These are phyloP conservation scores for Venturia canescens DNA, from an alignment of 1,140 invertebrate genomes.

Conservation along the genomic window DNA sequence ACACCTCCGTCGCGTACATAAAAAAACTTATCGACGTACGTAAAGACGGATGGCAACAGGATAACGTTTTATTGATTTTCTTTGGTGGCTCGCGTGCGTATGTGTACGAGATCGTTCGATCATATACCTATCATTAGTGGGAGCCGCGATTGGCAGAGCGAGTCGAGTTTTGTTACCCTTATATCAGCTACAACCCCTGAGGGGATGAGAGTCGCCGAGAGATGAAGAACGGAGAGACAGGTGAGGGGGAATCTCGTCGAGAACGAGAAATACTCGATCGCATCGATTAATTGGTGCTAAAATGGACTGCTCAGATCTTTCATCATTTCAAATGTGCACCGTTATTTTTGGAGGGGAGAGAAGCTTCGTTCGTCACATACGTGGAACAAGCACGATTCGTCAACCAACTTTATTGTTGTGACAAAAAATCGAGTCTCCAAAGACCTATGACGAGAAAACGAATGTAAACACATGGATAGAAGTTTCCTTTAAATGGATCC, in stretches of 20 bases:
- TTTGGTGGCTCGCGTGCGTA: neutral
- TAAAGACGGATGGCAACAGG: conserved; percentile 21
- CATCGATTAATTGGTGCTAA: neutral
- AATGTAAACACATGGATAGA: no score
- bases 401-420: no score
- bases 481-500: no score
- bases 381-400: no score
- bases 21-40: neutral
- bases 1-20: neutral
- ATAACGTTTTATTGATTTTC: conserved; percentile 41
- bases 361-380: no score
- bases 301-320: neutral
- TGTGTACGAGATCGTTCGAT: conserved; percentile 26
- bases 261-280: conserved; percentile 42
- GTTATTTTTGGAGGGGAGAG: no score
- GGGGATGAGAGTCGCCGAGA: neutral
- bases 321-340: no score
- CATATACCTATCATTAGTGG: conserved; percentile 41
- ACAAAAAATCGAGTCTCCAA: no score
- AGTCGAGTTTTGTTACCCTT: conserved; percentile 42
- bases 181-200: conserved; percentile 17
- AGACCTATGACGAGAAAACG: no score
- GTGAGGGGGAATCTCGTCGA: conserved; percentile 1
- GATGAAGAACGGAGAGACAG: conserved; percentile 18
- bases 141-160: conserved; percentile 6